Evolutionary conservation across 2,113 vertebrate species (phyloP).

Genomic region (Heterotis niloticus): DNA sequence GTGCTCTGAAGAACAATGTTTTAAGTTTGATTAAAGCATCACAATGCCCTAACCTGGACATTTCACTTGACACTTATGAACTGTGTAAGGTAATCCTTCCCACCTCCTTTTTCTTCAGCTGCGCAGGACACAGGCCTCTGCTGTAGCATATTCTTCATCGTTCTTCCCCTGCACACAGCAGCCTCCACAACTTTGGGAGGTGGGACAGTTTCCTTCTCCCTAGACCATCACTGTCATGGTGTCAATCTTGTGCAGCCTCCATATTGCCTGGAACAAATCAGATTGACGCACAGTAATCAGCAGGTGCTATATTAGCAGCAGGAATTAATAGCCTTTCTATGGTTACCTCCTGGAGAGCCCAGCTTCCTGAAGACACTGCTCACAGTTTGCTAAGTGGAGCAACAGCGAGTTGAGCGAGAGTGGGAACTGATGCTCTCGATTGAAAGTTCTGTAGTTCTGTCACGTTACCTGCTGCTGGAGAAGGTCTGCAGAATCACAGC

Average conservation of each 20-base stretch:
- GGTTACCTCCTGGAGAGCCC: background rate
- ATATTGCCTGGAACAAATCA: background rate
- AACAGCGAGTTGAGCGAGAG: background rate
- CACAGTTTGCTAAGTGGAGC: background rate
- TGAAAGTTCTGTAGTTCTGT: background rate
- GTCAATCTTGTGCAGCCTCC: background rate
- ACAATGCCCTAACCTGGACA: background rate
- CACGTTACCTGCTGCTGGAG: background rate
- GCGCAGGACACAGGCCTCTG: background rate
- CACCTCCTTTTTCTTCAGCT: background rate
- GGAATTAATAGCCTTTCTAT: slow-evolving; percentile 20
- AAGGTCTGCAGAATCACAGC: background rate
- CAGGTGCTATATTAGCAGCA: slow-evolving; percentile 21
- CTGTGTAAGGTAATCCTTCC: background rate
- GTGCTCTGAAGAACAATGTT: background rate
- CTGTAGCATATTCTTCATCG: background rate
- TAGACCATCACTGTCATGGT: background rate
- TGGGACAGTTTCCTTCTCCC: background rate
- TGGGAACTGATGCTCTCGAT: no score
- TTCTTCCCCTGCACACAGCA: background rate
- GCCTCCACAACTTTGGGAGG: background rate
- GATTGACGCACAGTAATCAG: slow-evolving; percentile 26
- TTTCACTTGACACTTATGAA: background rate
- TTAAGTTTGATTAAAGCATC: background rate
- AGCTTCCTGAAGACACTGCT: background rate